phyloP scores from a whole-genome alignment of 2,113 vertebrate genomes.

The Gorilla gorilla region DNA sequence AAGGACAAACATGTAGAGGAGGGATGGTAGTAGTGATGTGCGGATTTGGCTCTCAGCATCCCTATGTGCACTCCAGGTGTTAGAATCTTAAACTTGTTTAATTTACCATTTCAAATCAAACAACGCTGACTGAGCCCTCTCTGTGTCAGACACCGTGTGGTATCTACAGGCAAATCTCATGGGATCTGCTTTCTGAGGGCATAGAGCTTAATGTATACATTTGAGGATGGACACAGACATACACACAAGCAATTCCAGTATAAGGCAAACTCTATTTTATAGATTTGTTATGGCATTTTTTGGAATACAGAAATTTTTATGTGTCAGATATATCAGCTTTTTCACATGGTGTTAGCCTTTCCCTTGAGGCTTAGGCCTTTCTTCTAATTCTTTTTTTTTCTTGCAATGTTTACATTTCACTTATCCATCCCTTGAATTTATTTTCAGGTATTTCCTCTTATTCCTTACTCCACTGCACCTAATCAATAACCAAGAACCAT shows the following conservation, averaged over 20 bases:
- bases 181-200: neutral
- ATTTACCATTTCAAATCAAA: neutral
- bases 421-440: neutral
- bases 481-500: neutral
- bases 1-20: neutral
- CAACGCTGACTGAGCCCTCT: neutral
- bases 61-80: neutral
- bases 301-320: neutral
- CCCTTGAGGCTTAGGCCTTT: neutral
- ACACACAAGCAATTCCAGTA: neutral
- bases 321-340: neutral
- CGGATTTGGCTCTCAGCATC: neutral
- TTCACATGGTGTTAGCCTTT: neutral
- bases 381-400: neutral
- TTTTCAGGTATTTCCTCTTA: constrained; percentile 37
- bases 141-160: neutral
- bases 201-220: neutral
- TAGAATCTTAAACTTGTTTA: neutral
- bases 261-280: neutral
- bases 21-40: neutral
- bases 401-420: neutral
- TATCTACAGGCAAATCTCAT: neutral
- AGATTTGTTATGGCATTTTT: neutral
- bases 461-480: neutral
- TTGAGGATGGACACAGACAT: neutral